phyloP scores from a whole-genome alignment of 2,888 invertebrate species.

The Mesorhabditis spiculigera region DNA sequence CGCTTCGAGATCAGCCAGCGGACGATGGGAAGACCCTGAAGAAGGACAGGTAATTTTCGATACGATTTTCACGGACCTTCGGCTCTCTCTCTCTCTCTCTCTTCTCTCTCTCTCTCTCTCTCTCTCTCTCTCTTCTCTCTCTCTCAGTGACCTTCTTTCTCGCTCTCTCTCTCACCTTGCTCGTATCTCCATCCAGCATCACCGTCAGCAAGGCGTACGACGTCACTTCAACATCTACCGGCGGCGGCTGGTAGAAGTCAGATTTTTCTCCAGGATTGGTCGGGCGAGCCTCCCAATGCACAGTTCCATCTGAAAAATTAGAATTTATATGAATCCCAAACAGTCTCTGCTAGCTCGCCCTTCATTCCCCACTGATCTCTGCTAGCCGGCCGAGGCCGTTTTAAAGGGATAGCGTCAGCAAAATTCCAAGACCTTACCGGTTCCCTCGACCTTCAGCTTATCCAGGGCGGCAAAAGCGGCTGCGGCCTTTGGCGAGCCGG shows the following conservation, averaged over 20 bases:
- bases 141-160: conserved; percentile 4
- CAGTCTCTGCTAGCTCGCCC: neutral
- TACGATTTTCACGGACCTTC: neutral
- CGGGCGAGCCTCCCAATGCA: conserved; percentile 56
- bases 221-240: conserved; percentile 80
- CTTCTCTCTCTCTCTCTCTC: conserved; percentile 10
- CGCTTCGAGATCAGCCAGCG: conserved; percentile 74
- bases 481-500: conserved; percentile 61
- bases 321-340: no score
- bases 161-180: conserved; percentile 20
- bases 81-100: neutral
- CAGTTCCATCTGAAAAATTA: conserved; percentile 24
- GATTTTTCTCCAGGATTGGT: conserved; percentile 37
- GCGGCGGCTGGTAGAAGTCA: conserved; percentile 64
- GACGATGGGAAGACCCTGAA: conserved; percentile 66
- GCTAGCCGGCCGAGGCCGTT: neutral
- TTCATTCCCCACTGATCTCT: neutral
- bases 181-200: conserved; percentile 61
- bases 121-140: conserved; percentile 9
- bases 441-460: conserved; percentile 28
- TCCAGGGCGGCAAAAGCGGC: conserved; percentile 44
- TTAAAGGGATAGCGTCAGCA: neutral
- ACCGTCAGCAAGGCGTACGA: conserved; percentile 79
- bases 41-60: neutral
- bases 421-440: conserved; percentile 16